phyloP scores from a whole-genome alignment of 2,888 invertebrate species.

The Drosophila merina region DNA sequence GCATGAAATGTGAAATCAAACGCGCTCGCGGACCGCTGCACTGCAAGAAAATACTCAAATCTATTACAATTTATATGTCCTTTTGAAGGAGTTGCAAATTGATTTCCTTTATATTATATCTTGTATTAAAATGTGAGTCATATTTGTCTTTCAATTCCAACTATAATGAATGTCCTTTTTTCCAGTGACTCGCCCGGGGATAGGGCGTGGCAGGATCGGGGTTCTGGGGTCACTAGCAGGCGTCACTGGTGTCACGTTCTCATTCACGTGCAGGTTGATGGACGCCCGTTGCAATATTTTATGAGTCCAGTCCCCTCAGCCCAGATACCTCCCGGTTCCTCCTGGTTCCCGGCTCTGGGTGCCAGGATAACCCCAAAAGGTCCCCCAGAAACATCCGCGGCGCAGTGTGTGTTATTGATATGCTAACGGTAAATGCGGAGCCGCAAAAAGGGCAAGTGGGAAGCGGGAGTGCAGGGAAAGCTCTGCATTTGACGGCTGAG shows the following conservation, averaged over 20 bases:
- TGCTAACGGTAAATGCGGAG: conserved; percentile 73
- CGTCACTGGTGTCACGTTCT: conserved; percentile 55
- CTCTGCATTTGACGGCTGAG: conserved; percentile 68
- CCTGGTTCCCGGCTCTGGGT: conserved; percentile 12
- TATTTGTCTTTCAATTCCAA: too few relatives aligned
- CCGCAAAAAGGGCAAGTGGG: conserved; percentile 8
- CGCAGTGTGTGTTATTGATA: conserved; percentile 77
- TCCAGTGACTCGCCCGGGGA: not conserved
- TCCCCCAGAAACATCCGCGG: conserved; percentile 41
- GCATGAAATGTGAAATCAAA: conserved; percentile 77
- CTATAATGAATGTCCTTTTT: not conserved
- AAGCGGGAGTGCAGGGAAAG: not conserved
- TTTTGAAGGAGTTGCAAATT: too few relatives aligned
- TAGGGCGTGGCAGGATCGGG: conserved; percentile 13
- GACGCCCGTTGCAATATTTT: conserved; percentile 75
- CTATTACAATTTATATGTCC: too few relatives aligned
- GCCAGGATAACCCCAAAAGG: not conserved
- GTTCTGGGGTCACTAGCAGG: conserved; percentile 45
- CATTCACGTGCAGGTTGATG: conserved; percentile 64
- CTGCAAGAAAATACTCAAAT: not conserved
- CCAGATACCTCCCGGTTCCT: conserved; percentile 38
- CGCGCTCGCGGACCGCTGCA: conserved; percentile 37
- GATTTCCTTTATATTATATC: too few relatives aligned
- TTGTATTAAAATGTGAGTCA: not conserved
- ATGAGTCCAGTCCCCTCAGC: conserved; percentile 49